phyloP scores from a whole-genome alignment of 2,797 vertebrate species.

The Chaetodon trifasciatus region DNA sequence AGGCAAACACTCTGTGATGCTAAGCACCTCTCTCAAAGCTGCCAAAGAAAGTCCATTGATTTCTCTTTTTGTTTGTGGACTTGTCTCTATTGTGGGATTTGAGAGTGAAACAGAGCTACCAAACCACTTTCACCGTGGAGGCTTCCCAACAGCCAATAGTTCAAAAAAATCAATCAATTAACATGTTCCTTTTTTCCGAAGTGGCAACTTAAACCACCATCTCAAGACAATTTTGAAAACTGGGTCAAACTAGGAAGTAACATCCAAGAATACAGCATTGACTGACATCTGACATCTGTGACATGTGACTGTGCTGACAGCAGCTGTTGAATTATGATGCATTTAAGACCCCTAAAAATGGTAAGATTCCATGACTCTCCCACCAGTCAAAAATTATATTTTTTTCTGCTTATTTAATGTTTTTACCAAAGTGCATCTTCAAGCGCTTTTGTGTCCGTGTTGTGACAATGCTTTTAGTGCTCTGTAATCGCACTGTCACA shows the following conservation, averaged over 20 bases:
- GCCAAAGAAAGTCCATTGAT: slow-evolving; percentile 79
- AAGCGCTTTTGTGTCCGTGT: slow-evolving; percentile 35
- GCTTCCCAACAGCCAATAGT: slow-evolving; percentile 50
- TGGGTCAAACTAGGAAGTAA: slow-evolving; percentile 68
- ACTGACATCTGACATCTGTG: slow-evolving; percentile 24
- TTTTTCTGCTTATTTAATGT: slow-evolving; percentile 22
- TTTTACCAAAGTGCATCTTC: slow-evolving; percentile 43
- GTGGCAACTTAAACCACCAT: slow-evolving; percentile 20
- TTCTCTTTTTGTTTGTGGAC: slow-evolving; percentile 72
- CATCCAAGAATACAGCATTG: slow-evolving; percentile 10
- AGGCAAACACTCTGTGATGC: slow-evolving; percentile 74
- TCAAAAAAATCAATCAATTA: slow-evolving; percentile 65
- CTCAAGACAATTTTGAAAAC: slow-evolving; percentile 48
- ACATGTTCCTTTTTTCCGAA: slow-evolving; percentile 34
- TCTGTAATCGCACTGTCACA: slow-evolving; percentile 65
- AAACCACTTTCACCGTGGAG: slow-evolving; percentile 31
- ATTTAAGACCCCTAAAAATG: slow-evolving; percentile 1
- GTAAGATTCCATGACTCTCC: slow-evolving; percentile 1
- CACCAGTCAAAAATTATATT: neutral
- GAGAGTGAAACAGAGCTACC: slow-evolving; percentile 49
- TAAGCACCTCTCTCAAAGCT: slow-evolving; percentile 77
- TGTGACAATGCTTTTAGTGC: slow-evolving; percentile 63
- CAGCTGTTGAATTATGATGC: neutral
- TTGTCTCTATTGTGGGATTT: slow-evolving; percentile 73
- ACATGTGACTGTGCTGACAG: neutral